Conservation (phyloP, 2,888 invertebrate genomes). For the Chrysolina haemoptera region DNA sequence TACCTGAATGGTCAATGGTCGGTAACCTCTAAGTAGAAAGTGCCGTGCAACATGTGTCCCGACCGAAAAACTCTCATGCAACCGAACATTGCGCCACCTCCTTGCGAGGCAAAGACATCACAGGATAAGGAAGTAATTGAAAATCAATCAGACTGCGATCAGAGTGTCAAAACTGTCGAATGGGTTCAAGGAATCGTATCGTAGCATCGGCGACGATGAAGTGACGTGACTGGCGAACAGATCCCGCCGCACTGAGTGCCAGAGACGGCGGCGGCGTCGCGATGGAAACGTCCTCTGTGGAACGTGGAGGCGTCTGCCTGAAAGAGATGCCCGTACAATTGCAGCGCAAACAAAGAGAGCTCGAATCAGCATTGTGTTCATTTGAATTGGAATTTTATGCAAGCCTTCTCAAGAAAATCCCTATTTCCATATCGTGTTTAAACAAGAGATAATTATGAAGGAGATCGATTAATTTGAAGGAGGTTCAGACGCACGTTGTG, state of each 20-base stretch:
- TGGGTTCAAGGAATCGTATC: not conserved
- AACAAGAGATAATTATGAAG: conserved; percentile 10
- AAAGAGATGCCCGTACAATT: conserved; percentile 39
- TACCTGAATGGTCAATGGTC: conserved; percentile 2
- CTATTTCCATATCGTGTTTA: conserved; percentile 4
- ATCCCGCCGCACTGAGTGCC: conserved; percentile 31
- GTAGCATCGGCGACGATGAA: not conserved
- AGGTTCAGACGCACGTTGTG: not conserved
- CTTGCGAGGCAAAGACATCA: not conserved
- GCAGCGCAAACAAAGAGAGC: conserved; percentile 28
- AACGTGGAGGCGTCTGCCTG: conserved; percentile 44
- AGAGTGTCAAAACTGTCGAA: not conserved
- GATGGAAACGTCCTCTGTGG: conserved; percentile 50
- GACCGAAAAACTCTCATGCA: not conserved
- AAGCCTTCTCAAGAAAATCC: conserved; percentile 13
- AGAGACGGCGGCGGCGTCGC: conserved; percentile 45
- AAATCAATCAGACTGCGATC: conserved; percentile 4
- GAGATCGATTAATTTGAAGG: not conserved
- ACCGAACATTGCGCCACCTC: not conserved
- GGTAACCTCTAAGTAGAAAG: not conserved
- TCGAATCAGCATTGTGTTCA: conserved; percentile 19
- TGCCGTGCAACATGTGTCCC: conserved; percentile 1
- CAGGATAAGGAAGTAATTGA: not conserved
- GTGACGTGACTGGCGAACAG: conserved; percentile 35
- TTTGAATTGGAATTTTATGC: conserved; percentile 22